Evolutionary conservation across 2,888 invertebrate genomes (phyloP).

Genomic region (Hemithea aestivaria): DNA sequence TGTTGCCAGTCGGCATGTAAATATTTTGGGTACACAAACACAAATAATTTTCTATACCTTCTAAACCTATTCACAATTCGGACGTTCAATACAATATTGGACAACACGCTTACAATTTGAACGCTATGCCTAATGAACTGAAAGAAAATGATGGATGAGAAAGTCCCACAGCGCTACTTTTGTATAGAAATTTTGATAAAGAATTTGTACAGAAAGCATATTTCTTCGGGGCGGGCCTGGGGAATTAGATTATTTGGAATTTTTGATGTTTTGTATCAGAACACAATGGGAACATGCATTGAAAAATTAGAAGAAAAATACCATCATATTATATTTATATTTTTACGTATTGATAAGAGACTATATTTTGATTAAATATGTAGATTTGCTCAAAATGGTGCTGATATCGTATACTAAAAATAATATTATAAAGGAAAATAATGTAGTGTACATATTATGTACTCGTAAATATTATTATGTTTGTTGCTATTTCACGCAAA

Average conservation of each 20-base stretch:
- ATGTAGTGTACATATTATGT: too few relatives aligned
- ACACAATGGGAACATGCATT: too few relatives aligned
- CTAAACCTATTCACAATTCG: constrained; percentile 15
- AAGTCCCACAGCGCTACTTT: constrained; percentile 24
- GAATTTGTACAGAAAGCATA: constrained; percentile 16
- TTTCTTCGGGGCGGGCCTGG: constrained; percentile 4
- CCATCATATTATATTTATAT: too few relatives aligned
- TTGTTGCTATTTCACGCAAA: too few relatives aligned
- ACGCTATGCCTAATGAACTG: constrained; percentile 69
- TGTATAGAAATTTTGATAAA: constrained; percentile 17
- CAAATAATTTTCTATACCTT: constrained; percentile 20
- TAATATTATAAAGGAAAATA: too few relatives aligned
- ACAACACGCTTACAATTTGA: constrained; percentile 56
- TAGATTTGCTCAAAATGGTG: too few relatives aligned
- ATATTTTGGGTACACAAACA: constrained; percentile 17
- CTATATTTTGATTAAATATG: too few relatives aligned
- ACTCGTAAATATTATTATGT: too few relatives aligned
- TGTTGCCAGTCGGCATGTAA: too few relatives aligned
- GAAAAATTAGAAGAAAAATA: too few relatives aligned
- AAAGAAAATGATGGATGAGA: constrained; percentile 69
- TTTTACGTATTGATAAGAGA: too few relatives aligned
- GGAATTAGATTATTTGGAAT: constrained; percentile 22
- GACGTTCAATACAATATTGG: constrained; percentile 36
- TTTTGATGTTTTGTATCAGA: constrained; percentile 13
- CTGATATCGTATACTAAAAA: too few relatives aligned